Conservation (phyloP, 2,113 vertebrate genomes). For the Artemisiospiza belli region DNA sequence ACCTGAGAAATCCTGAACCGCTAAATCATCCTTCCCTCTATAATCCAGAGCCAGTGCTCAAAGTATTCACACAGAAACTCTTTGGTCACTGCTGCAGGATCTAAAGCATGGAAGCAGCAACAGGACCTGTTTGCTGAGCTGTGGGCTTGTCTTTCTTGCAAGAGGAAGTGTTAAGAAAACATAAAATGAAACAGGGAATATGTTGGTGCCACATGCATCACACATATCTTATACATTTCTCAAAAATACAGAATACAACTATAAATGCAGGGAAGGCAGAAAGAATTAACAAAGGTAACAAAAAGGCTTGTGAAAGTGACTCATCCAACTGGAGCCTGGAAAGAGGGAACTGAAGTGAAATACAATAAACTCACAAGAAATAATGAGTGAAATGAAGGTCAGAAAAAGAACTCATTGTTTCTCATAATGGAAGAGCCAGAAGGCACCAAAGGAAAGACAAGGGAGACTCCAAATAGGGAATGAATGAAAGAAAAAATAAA, state of each 20-base stretch:
- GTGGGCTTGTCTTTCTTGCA: neutral
- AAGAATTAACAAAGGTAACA: neutral
- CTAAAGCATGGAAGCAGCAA: neutral
- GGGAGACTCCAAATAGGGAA: neutral
- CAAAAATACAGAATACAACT: neutral
- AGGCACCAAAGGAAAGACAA: neutral
- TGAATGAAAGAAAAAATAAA: neutral
- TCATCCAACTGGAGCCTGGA: neutral
- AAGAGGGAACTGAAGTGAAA: neutral
- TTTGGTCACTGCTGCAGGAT: neutral
- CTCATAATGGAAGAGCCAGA: neutral
- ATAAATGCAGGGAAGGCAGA: neutral
- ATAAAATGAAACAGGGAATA: neutral
- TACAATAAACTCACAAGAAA: neutral
- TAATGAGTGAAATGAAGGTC: neutral
- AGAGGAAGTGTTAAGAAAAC: neutral
- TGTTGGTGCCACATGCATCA: neutral
- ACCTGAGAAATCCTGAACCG: neutral
- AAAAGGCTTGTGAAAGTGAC: neutral
- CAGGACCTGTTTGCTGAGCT: neutral
- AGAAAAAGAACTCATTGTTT: neutral
- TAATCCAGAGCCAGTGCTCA: accelerated
- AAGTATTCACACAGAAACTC: neutral
- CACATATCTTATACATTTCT: neutral
- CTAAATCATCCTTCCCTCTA: neutral